Conservation (phyloP, 2,888 invertebrate species). For the Dascillus cervinus region DNA sequence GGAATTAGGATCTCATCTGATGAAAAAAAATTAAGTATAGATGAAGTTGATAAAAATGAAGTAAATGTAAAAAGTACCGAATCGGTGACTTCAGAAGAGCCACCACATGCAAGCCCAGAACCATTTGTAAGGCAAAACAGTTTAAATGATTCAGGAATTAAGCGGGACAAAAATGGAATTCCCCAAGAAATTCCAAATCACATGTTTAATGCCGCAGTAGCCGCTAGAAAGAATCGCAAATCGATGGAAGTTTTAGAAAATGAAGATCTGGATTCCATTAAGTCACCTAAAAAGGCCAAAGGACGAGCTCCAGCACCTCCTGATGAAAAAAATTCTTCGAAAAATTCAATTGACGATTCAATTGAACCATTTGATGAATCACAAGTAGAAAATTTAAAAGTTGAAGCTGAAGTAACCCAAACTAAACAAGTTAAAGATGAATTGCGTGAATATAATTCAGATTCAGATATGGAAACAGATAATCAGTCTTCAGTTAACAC, state of each 20-base stretch:
- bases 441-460: conserved; percentile 38
- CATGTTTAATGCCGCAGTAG: conserved; percentile 64
- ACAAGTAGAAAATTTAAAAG: conserved; percentile 4
- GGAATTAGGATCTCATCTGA: conserved; percentile 16
- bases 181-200: conserved; percentile 65
- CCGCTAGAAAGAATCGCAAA: conserved; percentile 60
- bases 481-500: conserved; percentile 49
- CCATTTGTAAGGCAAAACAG: conserved; percentile 30
- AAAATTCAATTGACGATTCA: not conserved
- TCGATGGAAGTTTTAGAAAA: conserved; percentile 38
- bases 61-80: conserved; percentile 23
- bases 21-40: conserved; percentile 28
- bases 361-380: not conserved
- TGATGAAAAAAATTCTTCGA: conserved; percentile 14
- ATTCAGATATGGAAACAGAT: conserved; percentile 47
- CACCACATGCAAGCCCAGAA: no score
- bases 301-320: conserved; percentile 70
- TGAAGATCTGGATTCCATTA: conserved; percentile 30
- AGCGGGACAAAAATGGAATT: conserved; percentile 52
- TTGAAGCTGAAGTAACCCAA: conserved; percentile 10
- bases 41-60: conserved; percentile 46
- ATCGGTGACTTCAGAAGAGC: conserved; percentile 5
- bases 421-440: conserved; percentile 12
- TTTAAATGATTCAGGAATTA: conserved; percentile 52
- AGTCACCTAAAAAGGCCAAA: conserved; percentile 54